Evolutionary conservation across 2,113 vertebrate species (phyloP), one percentile per base, ranked within the genome.

Genomic region (Montifringilla adamsi): DNA sequence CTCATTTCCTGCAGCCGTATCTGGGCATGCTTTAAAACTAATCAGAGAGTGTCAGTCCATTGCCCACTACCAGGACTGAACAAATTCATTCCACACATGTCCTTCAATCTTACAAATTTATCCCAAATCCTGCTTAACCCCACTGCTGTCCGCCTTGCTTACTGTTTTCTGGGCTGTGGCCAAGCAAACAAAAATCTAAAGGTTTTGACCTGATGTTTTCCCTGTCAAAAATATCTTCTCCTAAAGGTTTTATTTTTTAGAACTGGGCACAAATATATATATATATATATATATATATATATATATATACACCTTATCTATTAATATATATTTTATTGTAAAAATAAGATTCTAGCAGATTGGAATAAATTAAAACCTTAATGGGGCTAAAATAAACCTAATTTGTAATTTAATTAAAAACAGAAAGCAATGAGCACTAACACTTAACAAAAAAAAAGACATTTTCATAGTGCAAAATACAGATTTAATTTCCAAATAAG

Each of bases 341-440:
- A 62, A 92, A 89, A 81, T 68, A 73, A 85, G 21, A 55, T 83
- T 90, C 16, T 78, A 53, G 60, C 83, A 90, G 86, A 78, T 78
- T 68, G 75, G 83, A 92, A 93, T 96, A 90, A 94, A 86, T 89
- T 72, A 89, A 81, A 90, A 72, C 10, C 30, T 64, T 91, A 86
- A 69, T 94, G 53, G 49, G 19, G 35, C 43, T 83, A 88, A 95
- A 93, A 70, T 39, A 87, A 87, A 76, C 66, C 78, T 91, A 28
- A 93, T 84, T 94, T 94, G 87, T 93, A 88, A 91, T 85, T 84
- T 53, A 92, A 79, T 93, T 92, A 78, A 93, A 89, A 93, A 63
- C 63, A 90, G 67, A 60, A 86, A 84, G 83, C 68, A 84, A 58
- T 88, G 55, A 88, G 91, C 33, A 33, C 33, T 86, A 84, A 87